phyloP scores from a whole-genome alignment of 92 coral and sea anemone genomes.

The Paragorgia papillata region DNA sequence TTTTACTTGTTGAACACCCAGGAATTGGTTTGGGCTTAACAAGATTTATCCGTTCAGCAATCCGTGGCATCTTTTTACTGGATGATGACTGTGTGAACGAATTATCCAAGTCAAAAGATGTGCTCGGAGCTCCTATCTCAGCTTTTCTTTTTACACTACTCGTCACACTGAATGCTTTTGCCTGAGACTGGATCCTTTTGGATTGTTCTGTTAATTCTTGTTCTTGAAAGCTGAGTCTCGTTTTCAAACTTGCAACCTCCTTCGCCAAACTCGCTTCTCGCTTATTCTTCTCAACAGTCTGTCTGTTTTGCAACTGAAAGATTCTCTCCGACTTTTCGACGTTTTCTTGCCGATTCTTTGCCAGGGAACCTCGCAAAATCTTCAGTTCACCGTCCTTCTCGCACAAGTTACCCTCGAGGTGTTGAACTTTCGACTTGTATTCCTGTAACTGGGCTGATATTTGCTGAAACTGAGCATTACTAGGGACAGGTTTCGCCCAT shows the following conservation, averaged over 20 bases:
- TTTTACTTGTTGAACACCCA: neutral
- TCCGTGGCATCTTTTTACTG: conserved; percentile 54
- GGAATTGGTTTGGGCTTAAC: neutral
- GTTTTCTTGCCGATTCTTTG: conserved; percentile 63
- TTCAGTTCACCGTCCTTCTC: conserved; percentile 83
- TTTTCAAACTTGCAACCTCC: conserved; percentile 76
- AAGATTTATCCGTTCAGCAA: neutral
- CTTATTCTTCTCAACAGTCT: conserved; percentile 57
- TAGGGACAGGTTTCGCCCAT: neutral
- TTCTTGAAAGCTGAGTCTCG: conserved; percentile 80
- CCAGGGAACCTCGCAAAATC: conserved; percentile 75
- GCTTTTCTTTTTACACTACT: conserved; percentile 52
- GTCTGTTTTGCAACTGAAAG: conserved; percentile 53
- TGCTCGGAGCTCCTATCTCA: conserved; percentile 33
- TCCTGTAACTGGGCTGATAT: conserved; percentile 56
- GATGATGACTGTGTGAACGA: conserved; percentile 66
- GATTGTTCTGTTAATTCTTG: conserved; percentile 78
- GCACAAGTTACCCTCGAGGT: conserved; percentile 64
- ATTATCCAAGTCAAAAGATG: conserved; percentile 71
- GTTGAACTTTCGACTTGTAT: conserved; percentile 45
- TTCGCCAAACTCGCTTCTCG: conserved; percentile 70
- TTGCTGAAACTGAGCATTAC: conserved; percentile 18
- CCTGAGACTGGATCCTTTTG: conserved; percentile 54
- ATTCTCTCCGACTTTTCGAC: conserved; percentile 52
- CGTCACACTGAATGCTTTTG: conserved; percentile 29